Base-by-base conservation (phyloP, 2,888 invertebrate species). In the Papilio elwesi region DNA sequence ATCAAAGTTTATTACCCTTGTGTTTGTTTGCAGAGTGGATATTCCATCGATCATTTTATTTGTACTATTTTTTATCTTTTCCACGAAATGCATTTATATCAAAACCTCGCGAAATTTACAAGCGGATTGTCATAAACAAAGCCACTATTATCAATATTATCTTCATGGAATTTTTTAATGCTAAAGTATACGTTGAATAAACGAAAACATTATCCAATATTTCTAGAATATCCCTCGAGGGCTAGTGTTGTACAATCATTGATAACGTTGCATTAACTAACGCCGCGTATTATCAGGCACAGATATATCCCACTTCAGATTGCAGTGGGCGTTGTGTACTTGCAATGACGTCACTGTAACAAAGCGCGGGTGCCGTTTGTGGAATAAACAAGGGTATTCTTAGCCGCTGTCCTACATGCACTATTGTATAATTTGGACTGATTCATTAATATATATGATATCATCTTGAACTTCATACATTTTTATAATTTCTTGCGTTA, bases 281-380 rank as follows among this genome's bases (percentile, higher is more conserved):
- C 49, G 63, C 72, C 11, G 38, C 12, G 74, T 78, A 82, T 83
- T 90, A 90, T 90, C 90, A 75, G 76, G 74, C 75, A n/a, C n/a
- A 79, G 88, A 88, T 90, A 89, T 87, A 87, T 85, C 77, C 79
- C 88, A 88, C 89, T 90, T 82, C 84, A 91, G 88, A 87, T 90
- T 83, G 82, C 72, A 75, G 78, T 82, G 82, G 82, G 79, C 81
- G 83, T 78, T 78, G 76, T 77, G 74, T 76, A 74, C 76, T 77
- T 75, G 26, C 76, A 68, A 68, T 86, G 83, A 86, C 85, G 82
- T 85, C 85, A 85, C 68, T 74, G 77, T 73, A 78, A 81, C 80
- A 79, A 82, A 83, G 59, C 36, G 43, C 68, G 55, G 13, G 12
- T 16, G 68, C 55, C 49, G 55, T 49, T 49, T 49, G 64, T 38